Evolutionary conservation across 2,888 invertebrate genomes (phyloP).

Genomic region (Halictus quadricinctus): DNA sequence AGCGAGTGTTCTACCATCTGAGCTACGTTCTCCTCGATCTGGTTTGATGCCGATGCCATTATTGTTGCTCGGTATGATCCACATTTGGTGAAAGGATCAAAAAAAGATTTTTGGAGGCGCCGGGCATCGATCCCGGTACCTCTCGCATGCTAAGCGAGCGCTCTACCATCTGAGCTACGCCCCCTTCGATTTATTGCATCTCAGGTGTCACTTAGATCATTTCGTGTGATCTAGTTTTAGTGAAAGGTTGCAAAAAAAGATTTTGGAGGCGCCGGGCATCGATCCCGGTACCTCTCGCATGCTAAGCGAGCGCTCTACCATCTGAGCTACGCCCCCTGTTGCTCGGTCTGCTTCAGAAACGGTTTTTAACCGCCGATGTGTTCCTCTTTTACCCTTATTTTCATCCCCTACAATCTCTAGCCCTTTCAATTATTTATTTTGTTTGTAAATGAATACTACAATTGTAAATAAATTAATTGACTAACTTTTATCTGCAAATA

Average conservation of each 20-base stretch:
- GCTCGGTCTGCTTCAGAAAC: neutral
- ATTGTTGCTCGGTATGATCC: slow-evolving; percentile 17
- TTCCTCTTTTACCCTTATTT: neutral
- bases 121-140: slow-evolving; percentile 81
- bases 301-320: slow-evolving; percentile 82
- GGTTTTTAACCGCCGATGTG: neutral
- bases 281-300: slow-evolving; percentile 82
- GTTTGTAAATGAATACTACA: neutral
- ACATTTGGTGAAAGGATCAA: slow-evolving; percentile 56
- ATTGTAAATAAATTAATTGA: neutral
- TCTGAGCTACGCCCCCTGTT: slow-evolving; percentile 79
- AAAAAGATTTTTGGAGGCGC: slow-evolving; percentile 74
- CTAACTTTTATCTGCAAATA: neutral
- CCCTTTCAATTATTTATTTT: neutral
- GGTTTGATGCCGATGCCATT: slow-evolving; percentile 6
- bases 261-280: slow-evolving; percentile 81
- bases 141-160: slow-evolving; percentile 82
- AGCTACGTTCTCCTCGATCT: slow-evolving; percentile 77
- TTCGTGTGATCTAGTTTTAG: too few species aligned
- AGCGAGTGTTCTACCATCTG: slow-evolving; percentile 82
- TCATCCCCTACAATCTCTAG: neutral
- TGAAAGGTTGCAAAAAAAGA: too few species aligned
- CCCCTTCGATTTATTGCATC: too few species aligned
- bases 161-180: slow-evolving; percentile 82
- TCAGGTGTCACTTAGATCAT: too few species aligned